Evolutionary conservation across 2,888 invertebrate genomes (phyloP), one percentile per base, ranked within the genome.

Genomic region (Drosophila demipolita): DNA sequence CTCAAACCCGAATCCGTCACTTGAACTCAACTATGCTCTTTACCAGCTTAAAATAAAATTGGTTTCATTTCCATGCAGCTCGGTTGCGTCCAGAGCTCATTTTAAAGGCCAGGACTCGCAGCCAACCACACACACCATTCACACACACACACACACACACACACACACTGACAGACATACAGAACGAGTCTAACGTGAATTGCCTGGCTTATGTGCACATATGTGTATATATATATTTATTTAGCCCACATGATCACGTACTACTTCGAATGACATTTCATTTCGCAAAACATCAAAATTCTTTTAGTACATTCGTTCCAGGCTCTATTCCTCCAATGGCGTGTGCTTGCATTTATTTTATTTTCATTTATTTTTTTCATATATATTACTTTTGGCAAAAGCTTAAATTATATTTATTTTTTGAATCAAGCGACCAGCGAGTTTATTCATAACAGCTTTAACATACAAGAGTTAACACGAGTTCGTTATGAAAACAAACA

Each of bases 21-120:
- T 82, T 84, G 59, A 88, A 73, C 86, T 88, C 71, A 86, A 76
- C 89, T 80, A 66, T 85, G 83, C 89, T 85, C 86, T 83, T 88
- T 88, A 79, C 72, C 69, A 76, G 83, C 80, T 88, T 88, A 76
- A 83, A 85, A 83, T 76, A 70, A 85, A 83, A 82, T 83, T 79
- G 73, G 83, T 82, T 85, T 82, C 82, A 70, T 70, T 83, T 82
- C 67, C 69, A 83, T 83, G 66, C 73, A 77, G 53, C 77, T 68
- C 69, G 62, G 55, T 68, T 70, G 66, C 67, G 68, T 68, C 66
- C 64, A 61, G 68, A 79, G 70, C 71, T 74, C 61, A 65, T 66
- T 81, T 80, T 77, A 53, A 40, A 54, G 58, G 36, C 23, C 50
- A 64, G 62, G 48, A 45, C 59, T 59, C 45, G n/a, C 64, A 59